A percentile compares a stretch with the other conserved stretches of the same genome.
Conservation (phyloP, 2,797 vertebrate genomes). For the Danionella dracula region DNA sequence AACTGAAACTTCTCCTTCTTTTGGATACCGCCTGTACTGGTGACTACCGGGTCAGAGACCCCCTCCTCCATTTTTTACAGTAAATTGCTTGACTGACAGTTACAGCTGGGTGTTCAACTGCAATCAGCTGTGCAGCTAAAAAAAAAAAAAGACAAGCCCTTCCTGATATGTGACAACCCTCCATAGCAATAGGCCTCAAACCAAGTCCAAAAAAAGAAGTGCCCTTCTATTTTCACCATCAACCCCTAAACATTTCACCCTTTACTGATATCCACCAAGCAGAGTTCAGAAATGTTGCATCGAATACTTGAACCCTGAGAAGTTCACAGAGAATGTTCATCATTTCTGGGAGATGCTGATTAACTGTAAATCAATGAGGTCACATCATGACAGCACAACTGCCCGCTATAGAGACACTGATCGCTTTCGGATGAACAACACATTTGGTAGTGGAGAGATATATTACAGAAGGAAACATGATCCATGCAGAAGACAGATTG, state of each 20-base stretch:
- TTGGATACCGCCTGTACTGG: slow-evolving; percentile 1
- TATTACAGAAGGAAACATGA: slow-evolving; percentile 43
- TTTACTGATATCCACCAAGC: slow-evolving; percentile 3
- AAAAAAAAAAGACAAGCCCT: slow-evolving; percentile 63
- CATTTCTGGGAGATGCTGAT: slow-evolving; percentile 28
- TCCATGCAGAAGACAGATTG: slow-evolving; percentile 12
- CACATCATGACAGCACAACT: slow-evolving; percentile 39
- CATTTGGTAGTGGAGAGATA: slow-evolving; percentile 38
- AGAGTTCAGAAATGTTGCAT: neutral
- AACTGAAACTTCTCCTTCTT: slow-evolving; percentile 5
- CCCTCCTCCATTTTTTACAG: slow-evolving; percentile 58
- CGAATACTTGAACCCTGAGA: slow-evolving; percentile 1
- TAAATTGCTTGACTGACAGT: slow-evolving; percentile 71
- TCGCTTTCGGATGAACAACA: slow-evolving; percentile 39
- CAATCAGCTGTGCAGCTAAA: slow-evolving; percentile 71
- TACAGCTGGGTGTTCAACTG: slow-evolving; percentile 65
- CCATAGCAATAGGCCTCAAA: slow-evolving; percentile 72
- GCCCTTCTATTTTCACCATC: slow-evolving; percentile 28
- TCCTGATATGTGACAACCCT: slow-evolving; percentile 52
- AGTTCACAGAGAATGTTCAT: neutral
- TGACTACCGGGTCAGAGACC: slow-evolving; percentile 27
- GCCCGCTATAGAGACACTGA: slow-evolving; percentile 38
- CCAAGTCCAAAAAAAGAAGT: slow-evolving; percentile 74
- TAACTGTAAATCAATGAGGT: slow-evolving; percentile 50
- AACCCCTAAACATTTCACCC: neutral